phyloP scores from a whole-genome alignment of 2,113 vertebrate genomes.

The Zingel zingel region DNA sequence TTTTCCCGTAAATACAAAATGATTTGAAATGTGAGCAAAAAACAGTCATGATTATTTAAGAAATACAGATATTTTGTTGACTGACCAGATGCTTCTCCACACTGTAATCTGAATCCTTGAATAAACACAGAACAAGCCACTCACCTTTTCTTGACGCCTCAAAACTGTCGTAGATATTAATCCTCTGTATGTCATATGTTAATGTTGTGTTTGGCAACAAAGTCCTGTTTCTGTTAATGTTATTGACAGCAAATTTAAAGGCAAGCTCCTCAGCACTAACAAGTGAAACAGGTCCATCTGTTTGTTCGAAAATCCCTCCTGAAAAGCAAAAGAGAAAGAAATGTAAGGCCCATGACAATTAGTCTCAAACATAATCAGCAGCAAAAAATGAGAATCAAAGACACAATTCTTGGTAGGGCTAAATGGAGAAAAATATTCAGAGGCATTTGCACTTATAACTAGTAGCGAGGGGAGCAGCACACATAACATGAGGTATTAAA shows the following conservation, averaged over 20 bases:
- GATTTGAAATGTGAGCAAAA: background rate
- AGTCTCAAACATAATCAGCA: constrained; percentile 30
- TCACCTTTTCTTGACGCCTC: constrained; percentile 99
- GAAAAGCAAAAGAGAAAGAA: constrained; percentile 71
- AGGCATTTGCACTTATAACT: constrained; percentile 42
- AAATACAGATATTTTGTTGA: background rate
- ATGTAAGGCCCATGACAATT: constrained; percentile 9
- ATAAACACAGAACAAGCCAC: constrained; percentile 49
- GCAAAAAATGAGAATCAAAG: constrained; percentile 21
- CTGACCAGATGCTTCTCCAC: constrained; percentile 13
- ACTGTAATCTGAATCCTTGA: constrained; percentile 24
- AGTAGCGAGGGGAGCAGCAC: constrained; percentile 41
- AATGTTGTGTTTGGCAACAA: constrained; percentile 97
- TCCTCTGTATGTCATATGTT: constrained; percentile 99
- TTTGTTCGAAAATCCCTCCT: constrained; percentile 98
- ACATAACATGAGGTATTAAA: constrained; percentile 61
- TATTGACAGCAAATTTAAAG: constrained; percentile 98
- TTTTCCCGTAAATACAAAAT: background rate
- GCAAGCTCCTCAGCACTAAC: constrained; percentile 97
- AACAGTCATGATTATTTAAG: background rate
- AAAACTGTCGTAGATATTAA: constrained; percentile 99
- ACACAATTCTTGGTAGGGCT: constrained; percentile 9
- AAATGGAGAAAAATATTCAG: constrained; percentile 40
- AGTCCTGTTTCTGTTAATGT: constrained; percentile 98
- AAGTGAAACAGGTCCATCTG: constrained; percentile 91